Conservation (phyloP, 2,113 vertebrate genomes). For the Embiotoca jacksoni region DNA sequence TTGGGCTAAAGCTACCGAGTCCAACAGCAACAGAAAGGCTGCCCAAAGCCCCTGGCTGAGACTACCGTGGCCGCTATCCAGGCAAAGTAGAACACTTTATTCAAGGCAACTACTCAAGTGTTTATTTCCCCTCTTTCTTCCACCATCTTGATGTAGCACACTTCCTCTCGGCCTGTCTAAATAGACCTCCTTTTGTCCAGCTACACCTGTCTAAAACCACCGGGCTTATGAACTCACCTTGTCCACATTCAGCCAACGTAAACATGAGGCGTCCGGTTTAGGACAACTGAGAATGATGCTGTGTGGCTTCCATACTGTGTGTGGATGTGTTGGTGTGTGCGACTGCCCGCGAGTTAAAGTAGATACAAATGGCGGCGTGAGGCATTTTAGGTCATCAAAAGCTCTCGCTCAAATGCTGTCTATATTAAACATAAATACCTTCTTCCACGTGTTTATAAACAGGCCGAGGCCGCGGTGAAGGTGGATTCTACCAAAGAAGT, state of each 20-base stretch:
- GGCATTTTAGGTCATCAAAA: neutral
- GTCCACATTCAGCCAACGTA: slow-evolving; percentile 48
- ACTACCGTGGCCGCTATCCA: slow-evolving; percentile 30
- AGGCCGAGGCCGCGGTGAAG: slow-evolving; percentile 93
- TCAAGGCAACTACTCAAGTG: slow-evolving; percentile 51
- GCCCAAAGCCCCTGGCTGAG: slow-evolving; percentile 35
- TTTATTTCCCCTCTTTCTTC: slow-evolving; percentile 59
- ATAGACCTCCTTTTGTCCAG: slow-evolving; percentile 54
- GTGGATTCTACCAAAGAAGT: slow-evolving; percentile 95
- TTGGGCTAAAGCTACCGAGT: neutral
- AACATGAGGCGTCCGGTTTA: slow-evolving; percentile 44
- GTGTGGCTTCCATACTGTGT: neutral
- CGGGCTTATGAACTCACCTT: slow-evolving; percentile 31
- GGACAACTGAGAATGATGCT: slow-evolving; percentile 16
- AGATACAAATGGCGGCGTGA: neutral
- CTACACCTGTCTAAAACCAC: slow-evolving; percentile 49
- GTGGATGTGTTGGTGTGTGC: slow-evolving; percentile 12
- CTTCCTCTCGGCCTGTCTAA: slow-evolving; percentile 65
- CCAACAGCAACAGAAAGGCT: slow-evolving; percentile 46
- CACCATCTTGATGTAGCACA: slow-evolving; percentile 63
- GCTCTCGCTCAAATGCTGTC: neutral
- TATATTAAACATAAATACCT: neutral
- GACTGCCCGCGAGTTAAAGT: neutral
- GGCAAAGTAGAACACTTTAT: slow-evolving; percentile 43
- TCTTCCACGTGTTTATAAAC: neutral